Conservation (phyloP, 1,140 invertebrate genomes). For the Diachasmimorpha longicaudata region DNA sequence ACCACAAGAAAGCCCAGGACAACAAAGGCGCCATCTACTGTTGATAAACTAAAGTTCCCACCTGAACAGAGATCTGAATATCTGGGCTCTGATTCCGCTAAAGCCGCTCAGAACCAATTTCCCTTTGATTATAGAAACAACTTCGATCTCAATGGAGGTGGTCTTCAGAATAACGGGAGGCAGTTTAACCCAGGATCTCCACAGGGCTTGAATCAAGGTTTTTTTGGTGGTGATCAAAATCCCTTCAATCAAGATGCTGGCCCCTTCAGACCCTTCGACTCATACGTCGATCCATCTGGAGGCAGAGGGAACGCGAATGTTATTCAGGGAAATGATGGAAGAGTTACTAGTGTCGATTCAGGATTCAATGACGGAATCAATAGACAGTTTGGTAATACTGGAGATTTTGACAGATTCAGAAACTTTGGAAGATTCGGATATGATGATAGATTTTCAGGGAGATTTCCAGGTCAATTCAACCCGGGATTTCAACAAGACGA, state of each 20-base stretch:
- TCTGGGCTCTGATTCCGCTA: conserved; percentile 16
- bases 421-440: conserved; percentile 14
- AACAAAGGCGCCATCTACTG: neutral
- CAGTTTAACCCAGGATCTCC: conserved; percentile 4
- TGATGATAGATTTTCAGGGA: neutral
- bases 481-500: neutral
- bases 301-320: neutral
- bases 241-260: conserved; percentile 1
- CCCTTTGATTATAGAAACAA: conserved; percentile 12
- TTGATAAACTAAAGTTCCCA: neutral
- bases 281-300: neutral
- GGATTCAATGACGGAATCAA: neutral
- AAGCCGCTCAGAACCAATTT: conserved; percentile 30
- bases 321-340: neutral
- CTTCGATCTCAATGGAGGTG: conserved; percentile 8
- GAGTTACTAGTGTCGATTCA: neutral
- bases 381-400: neutral
- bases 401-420: conserved; percentile 7
- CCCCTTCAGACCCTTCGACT: neutral
- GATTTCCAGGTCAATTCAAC: neutral
- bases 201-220: neutral
- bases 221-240: conserved; percentile 8
- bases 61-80: neutral
- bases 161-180: neutral
- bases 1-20: neutral